Percentiles rank a stretch among this genome's conserved stretches.
phyloP scores from a whole-genome alignment of 2,888 invertebrate species.

The Athalia cordata region DNA sequence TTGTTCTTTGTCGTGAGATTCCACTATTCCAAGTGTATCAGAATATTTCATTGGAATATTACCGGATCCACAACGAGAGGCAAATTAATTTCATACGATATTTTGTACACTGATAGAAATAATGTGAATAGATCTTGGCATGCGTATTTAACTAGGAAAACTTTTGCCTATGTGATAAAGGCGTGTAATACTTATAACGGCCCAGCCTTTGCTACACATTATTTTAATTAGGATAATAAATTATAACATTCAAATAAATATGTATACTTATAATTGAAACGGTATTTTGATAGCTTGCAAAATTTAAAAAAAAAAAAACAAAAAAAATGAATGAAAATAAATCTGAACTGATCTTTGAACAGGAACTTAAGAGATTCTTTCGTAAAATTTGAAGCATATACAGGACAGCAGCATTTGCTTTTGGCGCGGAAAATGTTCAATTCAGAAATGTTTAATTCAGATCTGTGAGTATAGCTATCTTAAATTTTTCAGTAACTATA shows the following conservation, averaged over 20 bases:
- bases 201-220: slow-evolving; percentile 33
- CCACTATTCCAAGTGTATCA: not conserved
- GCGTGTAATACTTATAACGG: slow-evolving; percentile 22
- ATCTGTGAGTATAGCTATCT: slow-evolving; percentile 14
- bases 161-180: not conserved
- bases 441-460: slow-evolving; percentile 4
- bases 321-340: not conserved
- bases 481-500: slow-evolving; percentile 30
- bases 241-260: slow-evolving; percentile 28
- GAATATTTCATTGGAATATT: not conserved
- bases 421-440: slow-evolving; percentile 6
- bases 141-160: slow-evolving; percentile 2
- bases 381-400: slow-evolving; percentile 20
- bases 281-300: not conserved
- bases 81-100: not conserved
- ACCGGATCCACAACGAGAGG: not conserved
- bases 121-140: not conserved
- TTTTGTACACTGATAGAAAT: slow-evolving; percentile 14
- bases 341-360: not conserved
- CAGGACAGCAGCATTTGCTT: slow-evolving; percentile 18
- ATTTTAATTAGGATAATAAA: slow-evolving; percentile 11
- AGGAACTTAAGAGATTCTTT: slow-evolving; percentile 3
- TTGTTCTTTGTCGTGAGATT: not conserved
- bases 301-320: not conserved
- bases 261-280: slow-evolving; percentile 15